A percentile compares a stretch with the other conserved stretches of the same genome.
Conservation (phyloP, 2,797 vertebrate species). For the Brotula barbata region DNA sequence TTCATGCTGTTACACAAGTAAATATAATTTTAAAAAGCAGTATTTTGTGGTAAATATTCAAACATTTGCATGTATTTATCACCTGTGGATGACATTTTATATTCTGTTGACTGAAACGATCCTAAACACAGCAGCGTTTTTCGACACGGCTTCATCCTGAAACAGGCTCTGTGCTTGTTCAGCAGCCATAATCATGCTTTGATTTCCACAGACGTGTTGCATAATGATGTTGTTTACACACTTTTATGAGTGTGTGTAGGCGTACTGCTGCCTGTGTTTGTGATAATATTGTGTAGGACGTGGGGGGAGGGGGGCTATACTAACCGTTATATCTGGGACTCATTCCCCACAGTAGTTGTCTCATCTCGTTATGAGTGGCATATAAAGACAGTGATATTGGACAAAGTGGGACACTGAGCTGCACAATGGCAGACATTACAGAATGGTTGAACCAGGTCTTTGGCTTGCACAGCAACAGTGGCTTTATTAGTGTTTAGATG, state of each 20-base stretch:
- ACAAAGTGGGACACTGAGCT: too few relatives aligned
- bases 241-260: conserved; percentile 46
- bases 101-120: too few relatives aligned
- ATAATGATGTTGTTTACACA: conserved; percentile 53
- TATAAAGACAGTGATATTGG: background rate
- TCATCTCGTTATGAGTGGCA: background rate
- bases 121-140: too few relatives aligned
- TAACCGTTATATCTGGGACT: background rate
- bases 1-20: background rate
- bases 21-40: background rate
- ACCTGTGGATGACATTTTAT: background rate
- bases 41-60: background rate
- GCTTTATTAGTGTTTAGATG: too few relatives aligned
- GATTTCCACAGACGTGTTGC: conserved; percentile 44
- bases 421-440: too few relatives aligned
- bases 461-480: too few relatives aligned
- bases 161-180: conserved; percentile 19
- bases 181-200: conserved; percentile 25
- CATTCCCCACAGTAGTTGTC: background rate
- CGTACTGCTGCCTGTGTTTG: conserved; percentile 45
- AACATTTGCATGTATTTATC: background rate
- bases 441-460: too few relatives aligned
- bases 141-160: background rate
- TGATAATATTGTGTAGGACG: conserved; percentile 54
- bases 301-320: too few relatives aligned